phyloP scores from a whole-genome alignment of 2,797 vertebrate genomes.

The Anguilla pacifica region DNA sequence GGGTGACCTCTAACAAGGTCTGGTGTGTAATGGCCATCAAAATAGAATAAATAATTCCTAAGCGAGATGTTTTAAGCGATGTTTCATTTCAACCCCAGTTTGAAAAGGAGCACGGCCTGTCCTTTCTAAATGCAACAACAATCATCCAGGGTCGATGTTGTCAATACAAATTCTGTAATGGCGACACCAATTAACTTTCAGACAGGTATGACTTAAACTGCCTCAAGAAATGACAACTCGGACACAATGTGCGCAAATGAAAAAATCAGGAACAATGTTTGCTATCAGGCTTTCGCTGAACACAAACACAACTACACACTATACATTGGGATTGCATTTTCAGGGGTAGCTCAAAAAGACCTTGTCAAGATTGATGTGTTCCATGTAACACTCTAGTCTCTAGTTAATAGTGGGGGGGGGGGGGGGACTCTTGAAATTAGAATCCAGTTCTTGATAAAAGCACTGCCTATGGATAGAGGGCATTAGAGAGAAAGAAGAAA shows the following conservation, averaged over 20 bases:
- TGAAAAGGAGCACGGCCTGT: too few species aligned
- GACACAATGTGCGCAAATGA: not conserved
- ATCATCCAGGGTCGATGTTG: not conserved
- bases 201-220: not conserved
- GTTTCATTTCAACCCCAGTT: too few species aligned
- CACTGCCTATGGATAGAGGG: constrained; percentile 71
- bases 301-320: constrained; percentile 53
- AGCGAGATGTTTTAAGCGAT: too few species aligned
- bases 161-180: not conserved
- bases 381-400: constrained; percentile 63
- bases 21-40: too few species aligned
- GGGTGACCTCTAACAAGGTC: not conserved
- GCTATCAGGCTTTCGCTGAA: not conserved
- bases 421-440: constrained; percentile 72
- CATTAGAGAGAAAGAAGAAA: constrained; percentile 64
- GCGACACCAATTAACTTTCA: not conserved
- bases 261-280: not conserved
- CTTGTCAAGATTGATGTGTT: constrained; percentile 76
- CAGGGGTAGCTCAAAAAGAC: constrained; percentile 69
- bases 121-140: too few species aligned
- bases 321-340: constrained; percentile 65
- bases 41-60: too few species aligned
- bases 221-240: not conserved
- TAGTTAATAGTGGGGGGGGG: constrained; percentile 70
- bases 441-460: constrained; percentile 76